A percentile compares a stretch with the other conserved stretches of the same genome.
Conservation (phyloP, 2,113 vertebrate species). For the Sceloporus tristichus region DNA sequence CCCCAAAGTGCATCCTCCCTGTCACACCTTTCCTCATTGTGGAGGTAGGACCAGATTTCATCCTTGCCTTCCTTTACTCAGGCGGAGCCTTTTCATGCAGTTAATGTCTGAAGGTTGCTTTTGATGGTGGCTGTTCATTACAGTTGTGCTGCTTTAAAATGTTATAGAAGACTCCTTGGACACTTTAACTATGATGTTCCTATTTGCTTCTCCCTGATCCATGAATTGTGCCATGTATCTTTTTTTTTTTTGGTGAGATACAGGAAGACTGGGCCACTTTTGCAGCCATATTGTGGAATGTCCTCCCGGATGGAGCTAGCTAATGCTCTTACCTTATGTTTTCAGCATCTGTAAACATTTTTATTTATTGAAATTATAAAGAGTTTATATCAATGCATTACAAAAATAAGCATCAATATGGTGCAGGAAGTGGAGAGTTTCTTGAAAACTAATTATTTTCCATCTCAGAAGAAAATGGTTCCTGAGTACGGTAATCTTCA, state of each 20-base stretch:
- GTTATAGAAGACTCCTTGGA: neutral
- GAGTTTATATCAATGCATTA: neutral
- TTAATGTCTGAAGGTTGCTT: no score
- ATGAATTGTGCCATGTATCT: no score
- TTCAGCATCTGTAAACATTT: no score
- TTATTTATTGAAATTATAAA: neutral
- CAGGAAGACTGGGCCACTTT: no score
- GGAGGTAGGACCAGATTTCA: no score
- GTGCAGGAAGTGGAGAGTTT: neutral
- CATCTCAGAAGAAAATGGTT: neutral
- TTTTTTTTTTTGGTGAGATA: neutral
- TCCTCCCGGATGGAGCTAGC: no score
- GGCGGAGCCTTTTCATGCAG: no score
- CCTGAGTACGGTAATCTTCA: neutral
- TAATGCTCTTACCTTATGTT: no score
- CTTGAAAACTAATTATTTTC: neutral
- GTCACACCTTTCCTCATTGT: neutral
- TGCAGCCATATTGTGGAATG: no score
- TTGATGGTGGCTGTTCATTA: neutral
- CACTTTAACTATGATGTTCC: no score
- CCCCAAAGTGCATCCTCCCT: neutral
- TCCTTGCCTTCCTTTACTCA: no score
- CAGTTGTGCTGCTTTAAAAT: neutral
- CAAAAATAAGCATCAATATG: neutral
- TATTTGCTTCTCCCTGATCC: no score